A percentile compares a stretch with the other conserved stretches of the same genome.
These are phyloP conservation scores for Epinephelus fuscoguttatus DNA, from an alignment of 2,113 vertebrate species.

Conservation along the genomic window DNA sequence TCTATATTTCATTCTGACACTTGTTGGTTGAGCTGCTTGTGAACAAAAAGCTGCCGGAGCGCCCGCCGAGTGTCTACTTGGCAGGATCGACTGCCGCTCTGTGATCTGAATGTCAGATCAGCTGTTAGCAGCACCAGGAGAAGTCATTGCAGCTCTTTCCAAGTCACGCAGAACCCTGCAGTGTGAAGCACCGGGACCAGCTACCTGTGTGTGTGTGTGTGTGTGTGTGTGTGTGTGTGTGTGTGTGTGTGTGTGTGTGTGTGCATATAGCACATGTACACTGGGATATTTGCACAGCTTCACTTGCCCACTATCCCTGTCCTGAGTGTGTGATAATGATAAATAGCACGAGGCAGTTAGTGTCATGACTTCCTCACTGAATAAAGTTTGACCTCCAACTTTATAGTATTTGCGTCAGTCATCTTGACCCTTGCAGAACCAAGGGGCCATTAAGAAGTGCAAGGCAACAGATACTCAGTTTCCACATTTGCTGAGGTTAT, in stretches of 20 bases:
- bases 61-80: background rate
- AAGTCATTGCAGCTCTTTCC: conserved; percentile 38
- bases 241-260: background rate
- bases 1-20: conserved; percentile 11
- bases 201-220: background rate
- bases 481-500: background rate
- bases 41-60: conserved; percentile 7
- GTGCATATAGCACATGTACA: background rate
- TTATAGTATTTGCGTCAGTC: background rate
- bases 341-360: background rate
- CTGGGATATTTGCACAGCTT: background rate
- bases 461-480: background rate
- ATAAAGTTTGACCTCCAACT: background rate
- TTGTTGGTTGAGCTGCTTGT: background rate
- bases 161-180: conserved; percentile 32
- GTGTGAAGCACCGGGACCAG: conserved; percentile 11
- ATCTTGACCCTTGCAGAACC: background rate
- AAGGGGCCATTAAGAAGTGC: background rate
- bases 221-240: too few relatives aligned
- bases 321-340: background rate
- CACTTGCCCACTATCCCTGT: background rate
- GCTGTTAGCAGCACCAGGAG: conserved; percentile 34
- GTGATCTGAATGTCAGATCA: conserved; percentile 50
- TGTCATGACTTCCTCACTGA: background rate
- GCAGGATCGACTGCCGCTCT: conserved; percentile 10